Percentiles rank a stretch among this genome's conserved stretches.
Conservation (phyloP, 2,113 vertebrate genomes). For the Hippocampus barbouri region DNA sequence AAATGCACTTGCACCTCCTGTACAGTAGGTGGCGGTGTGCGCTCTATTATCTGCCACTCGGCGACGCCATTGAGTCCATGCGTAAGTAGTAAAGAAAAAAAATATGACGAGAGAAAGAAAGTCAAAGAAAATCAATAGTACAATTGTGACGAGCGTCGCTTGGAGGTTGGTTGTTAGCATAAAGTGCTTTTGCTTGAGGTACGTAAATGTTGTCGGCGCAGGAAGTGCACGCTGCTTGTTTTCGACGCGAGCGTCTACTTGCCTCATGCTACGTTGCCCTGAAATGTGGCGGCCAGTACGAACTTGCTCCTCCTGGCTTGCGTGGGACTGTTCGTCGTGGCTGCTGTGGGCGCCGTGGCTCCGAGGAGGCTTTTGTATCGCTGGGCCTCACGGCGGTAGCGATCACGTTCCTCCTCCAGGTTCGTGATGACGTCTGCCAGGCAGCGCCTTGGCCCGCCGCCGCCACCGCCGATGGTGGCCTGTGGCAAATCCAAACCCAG, state of each 20-base stretch:
- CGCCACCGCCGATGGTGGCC: neutral
- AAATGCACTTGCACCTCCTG: too few species aligned
- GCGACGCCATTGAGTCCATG: too few species aligned
- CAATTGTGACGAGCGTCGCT: too few species aligned
- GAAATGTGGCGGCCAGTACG: neutral
- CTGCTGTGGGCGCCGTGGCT: neutral
- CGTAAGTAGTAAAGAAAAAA: too few species aligned
- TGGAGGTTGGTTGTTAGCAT: neutral
- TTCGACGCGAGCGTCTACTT: neutral
- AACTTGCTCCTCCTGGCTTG: neutral
- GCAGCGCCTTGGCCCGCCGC: too few species aligned
- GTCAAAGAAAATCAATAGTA: too few species aligned
- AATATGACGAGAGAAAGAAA: too few species aligned
- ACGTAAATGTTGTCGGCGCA: neutral
- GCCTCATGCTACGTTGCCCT: neutral
- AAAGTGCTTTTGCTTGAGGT: neutral
- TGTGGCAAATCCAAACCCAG: too few species aligned
- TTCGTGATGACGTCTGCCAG: too few species aligned
- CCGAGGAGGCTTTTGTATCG: neutral
- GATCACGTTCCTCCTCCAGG: neutral
- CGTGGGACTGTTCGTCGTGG: neutral
- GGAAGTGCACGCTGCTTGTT: neutral
- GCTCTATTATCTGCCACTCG: too few species aligned
- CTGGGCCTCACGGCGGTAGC: neutral
- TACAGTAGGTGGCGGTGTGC: too few species aligned